These are phyloP conservation scores for Umimayanthus kanabou DNA, from an alignment of 92 coral and sea anemone species.

Conservation along the genomic window DNA sequence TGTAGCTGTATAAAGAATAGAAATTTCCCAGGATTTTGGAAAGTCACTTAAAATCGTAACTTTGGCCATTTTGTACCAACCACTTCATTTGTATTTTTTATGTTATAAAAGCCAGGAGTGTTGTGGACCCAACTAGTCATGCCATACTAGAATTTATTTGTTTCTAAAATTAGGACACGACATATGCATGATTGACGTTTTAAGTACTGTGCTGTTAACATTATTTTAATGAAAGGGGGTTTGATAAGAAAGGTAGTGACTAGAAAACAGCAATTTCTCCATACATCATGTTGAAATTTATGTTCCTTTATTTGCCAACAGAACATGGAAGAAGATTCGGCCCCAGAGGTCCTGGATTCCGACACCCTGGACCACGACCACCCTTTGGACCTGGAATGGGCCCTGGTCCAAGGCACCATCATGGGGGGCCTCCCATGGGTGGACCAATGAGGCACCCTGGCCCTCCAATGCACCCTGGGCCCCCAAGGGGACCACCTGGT, in stretches of 20 bases:
- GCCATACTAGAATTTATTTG: no score
- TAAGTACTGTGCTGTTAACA: no score
- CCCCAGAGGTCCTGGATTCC: conserved; percentile 65
- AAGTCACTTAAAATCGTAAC: no score
- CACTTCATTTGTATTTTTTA: no score
- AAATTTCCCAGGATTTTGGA: no score
- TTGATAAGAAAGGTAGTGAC: not conserved
- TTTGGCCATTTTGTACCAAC: no score
- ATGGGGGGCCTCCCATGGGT: conserved; percentile 65
- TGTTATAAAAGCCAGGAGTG: no score
- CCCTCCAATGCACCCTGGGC: conserved; percentile 63
- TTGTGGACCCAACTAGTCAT: no score
- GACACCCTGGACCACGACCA: conserved; percentile 66
- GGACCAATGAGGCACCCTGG: conserved; percentile 54
- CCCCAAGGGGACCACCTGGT: conserved; percentile 57
- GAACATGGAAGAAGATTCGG: conserved; percentile 84
- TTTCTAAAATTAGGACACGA: not conserved
- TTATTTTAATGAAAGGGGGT: not conserved
- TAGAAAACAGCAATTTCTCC: not conserved
- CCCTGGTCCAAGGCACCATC: conserved; percentile 67
- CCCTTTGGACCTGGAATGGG: conserved; percentile 74
- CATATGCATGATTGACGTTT: not conserved
- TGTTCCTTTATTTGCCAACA: conserved; percentile 27
- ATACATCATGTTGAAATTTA: not conserved
- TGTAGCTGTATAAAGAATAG: no score